A percentile compares a stretch with the other conserved stretches of the same genome.
phyloP scores from a whole-genome alignment of 2,113 vertebrate species.

The Peromyscus maniculatus region DNA sequence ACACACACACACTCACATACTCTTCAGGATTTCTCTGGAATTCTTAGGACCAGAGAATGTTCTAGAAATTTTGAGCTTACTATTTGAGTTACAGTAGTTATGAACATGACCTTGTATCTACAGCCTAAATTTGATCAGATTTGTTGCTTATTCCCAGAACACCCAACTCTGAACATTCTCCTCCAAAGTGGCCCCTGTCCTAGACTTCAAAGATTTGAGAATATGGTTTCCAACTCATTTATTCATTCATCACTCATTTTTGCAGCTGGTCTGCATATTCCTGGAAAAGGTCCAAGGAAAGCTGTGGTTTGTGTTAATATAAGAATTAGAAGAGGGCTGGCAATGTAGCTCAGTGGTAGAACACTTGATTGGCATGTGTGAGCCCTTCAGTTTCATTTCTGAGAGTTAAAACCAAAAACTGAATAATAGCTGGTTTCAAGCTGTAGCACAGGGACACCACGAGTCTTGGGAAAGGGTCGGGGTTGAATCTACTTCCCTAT shows the following conservation, averaged over 20 bases:
- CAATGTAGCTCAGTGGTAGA: not conserved
- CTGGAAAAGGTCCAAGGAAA: not conserved
- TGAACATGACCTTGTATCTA: not conserved
- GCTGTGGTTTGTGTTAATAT: not conserved
- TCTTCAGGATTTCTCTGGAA: not conserved
- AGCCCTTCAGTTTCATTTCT: not conserved
- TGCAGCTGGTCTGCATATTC: not conserved
- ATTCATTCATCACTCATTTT: not conserved
- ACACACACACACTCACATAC: not conserved
- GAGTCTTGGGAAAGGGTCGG: not conserved
- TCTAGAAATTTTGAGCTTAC: constrained; percentile 39
- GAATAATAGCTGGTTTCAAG: not conserved
- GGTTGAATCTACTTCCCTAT: not conserved
- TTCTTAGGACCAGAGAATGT: constrained; percentile 33
- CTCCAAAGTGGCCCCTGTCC: not conserved
- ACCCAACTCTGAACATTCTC: not conserved
- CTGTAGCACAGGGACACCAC: not conserved
- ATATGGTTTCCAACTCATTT: not conserved
- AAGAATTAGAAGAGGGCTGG: not conserved
- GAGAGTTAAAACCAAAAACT: not conserved
- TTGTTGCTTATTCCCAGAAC: not conserved
- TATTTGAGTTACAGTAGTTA: not conserved
- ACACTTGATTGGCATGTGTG: not conserved
- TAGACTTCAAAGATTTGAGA: not conserved
- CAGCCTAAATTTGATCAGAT: not conserved